These are phyloP conservation scores for Myodes glareolus DNA, from an alignment of 2,113 vertebrate species.

Conservation along the genomic window DNA sequence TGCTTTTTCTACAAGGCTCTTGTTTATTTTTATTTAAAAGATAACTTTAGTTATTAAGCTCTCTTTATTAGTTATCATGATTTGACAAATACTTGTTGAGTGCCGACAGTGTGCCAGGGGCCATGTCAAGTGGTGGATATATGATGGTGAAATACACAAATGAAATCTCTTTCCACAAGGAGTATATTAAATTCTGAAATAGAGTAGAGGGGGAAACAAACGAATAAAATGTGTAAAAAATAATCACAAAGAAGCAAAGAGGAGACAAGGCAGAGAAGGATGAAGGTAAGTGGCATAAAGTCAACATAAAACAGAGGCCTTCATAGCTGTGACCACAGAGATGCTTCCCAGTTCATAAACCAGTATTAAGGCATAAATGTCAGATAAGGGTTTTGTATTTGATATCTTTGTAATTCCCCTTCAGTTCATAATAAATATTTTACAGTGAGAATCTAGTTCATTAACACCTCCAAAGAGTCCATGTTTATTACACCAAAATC, in stretches of 20 bases:
- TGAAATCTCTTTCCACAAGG: background rate
- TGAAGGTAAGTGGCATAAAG: no score
- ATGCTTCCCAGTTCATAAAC: background rate
- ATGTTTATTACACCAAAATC: background rate
- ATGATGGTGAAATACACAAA: background rate
- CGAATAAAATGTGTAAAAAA: background rate
- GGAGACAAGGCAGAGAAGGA: background rate
- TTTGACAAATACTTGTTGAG: background rate
- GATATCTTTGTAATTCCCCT: background rate
- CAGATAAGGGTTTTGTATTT: background rate
- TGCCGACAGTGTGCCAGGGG: background rate
- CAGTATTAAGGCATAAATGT: background rate
- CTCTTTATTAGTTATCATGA: background rate
- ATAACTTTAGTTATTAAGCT: background rate
- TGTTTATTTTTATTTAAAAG: background rate
- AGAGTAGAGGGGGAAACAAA: background rate
- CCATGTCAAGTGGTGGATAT: background rate
- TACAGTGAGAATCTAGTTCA: background rate
- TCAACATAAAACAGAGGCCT: background rate
- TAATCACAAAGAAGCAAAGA: background rate
- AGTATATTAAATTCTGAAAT: background rate
- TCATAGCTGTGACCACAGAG: background rate
- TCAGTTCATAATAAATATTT: conserved; percentile 40
- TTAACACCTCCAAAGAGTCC: background rate
- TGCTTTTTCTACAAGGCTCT: background rate